Percentiles rank a stretch among this genome's conserved stretches.
Conservation (phyloP, 2,888 invertebrate species). For the Zootermopsis nevadensis region DNA sequence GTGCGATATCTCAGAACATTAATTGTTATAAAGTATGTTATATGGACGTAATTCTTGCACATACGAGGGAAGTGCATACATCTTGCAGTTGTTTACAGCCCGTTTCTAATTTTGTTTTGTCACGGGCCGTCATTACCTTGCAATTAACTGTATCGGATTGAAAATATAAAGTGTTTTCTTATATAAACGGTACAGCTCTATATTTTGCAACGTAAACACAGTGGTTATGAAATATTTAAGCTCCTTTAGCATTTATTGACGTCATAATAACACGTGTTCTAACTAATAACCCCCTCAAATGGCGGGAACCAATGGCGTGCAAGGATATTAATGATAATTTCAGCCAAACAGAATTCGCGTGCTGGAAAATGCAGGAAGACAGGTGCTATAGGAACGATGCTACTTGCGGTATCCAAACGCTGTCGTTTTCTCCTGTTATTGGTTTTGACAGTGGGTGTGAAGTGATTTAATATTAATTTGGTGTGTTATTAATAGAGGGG, state of each 20-base stretch:
- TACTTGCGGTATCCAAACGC: neutral
- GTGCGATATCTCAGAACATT: too few relatives aligned
- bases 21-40: too few relatives aligned
- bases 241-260: constrained; percentile 27
- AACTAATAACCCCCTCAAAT: constrained; percentile 24
- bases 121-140: too few relatives aligned
- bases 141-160: too few relatives aligned
- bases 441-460: neutral
- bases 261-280: constrained; percentile 47
- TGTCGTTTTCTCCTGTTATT: neutral
- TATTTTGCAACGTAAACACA: constrained; percentile 18
- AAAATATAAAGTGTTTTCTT: too few relatives aligned
- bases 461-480: neutral
- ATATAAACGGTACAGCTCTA: too few relatives aligned
- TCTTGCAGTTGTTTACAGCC: too few relatives aligned
- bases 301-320: constrained; percentile 49
- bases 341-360: constrained; percentile 48
- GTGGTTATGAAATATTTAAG: neutral
- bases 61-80: too few relatives aligned
- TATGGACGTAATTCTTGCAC: too few relatives aligned
- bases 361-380: constrained; percentile 19
- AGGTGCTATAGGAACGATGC: constrained; percentile 40
- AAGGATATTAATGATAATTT: constrained; percentile 35
- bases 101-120: too few relatives aligned
- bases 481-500: neutral